phyloP scores from a whole-genome alignment of 2,113 vertebrate genomes.

The Pedetes capensis region DNA sequence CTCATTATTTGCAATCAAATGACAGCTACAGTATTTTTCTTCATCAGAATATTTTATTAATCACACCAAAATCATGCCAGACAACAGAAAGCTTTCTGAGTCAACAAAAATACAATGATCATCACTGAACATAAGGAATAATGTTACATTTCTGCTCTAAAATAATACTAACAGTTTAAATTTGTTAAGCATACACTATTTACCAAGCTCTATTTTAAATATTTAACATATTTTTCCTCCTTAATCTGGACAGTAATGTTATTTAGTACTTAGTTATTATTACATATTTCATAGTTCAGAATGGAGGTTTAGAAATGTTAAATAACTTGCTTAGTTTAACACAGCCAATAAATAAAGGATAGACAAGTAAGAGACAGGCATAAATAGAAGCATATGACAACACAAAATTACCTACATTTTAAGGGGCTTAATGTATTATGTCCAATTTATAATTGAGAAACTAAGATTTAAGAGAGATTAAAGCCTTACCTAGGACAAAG shows the following conservation, averaged over 20 bases:
- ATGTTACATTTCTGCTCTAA: slow-evolving; percentile 21
- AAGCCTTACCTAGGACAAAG: neutral
- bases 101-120: neutral
- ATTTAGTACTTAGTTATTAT: neutral
- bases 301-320: neutral
- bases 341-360: neutral
- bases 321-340: slow-evolving; percentile 8
- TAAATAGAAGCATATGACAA: neutral
- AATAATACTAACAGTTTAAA: neutral
- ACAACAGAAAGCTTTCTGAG: neutral
- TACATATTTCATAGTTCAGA: neutral
- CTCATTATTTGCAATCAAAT: slow-evolving; percentile 46
- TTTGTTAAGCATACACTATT: slow-evolving; percentile 2
- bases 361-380: neutral
- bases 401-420: neutral
- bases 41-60: slow-evolving; percentile 48
- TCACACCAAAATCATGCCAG: neutral
- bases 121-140: neutral
- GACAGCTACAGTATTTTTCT: slow-evolving; percentile 1
- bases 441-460: neutral
- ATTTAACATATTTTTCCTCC: neutral
- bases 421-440: neutral
- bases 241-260: neutral
- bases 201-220: neutral
- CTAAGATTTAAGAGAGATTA: neutral